These are phyloP conservation scores for Macrostomum lignano DNA, from an alignment of 1,140 invertebrate species.

Conservation along the genomic window DNA sequence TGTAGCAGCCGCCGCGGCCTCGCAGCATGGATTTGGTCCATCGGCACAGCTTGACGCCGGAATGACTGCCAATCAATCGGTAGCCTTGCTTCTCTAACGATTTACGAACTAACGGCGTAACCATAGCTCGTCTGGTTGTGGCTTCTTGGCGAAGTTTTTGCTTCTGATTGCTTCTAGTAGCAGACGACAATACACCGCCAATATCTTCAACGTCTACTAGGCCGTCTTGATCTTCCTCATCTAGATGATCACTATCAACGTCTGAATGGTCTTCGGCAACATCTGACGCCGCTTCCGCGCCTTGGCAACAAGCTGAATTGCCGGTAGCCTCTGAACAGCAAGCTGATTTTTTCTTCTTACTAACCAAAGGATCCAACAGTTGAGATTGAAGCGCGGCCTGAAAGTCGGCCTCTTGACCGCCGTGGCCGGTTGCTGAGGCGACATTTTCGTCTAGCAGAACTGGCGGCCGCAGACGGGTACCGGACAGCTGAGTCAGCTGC, in stretches of 20 bases:
- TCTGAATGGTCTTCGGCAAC: neutral
- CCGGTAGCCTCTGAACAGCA: neutral
- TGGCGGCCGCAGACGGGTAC: no score
- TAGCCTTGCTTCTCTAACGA: constrained; percentile 38
- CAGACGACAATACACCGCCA: constrained; percentile 27
- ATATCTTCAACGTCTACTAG: constrained; percentile 34
- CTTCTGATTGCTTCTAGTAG: no score
- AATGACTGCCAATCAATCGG: constrained; percentile 35
- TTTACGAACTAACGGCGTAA: constrained; percentile 32
- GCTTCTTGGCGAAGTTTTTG: constrained; percentile 1
- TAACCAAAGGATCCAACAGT: no score
- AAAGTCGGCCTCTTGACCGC: no score
- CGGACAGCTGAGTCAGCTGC: no score
- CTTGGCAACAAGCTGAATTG: constrained; percentile 1
- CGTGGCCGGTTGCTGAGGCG: no score
- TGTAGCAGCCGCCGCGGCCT: no score
- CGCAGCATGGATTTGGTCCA: constrained; percentile 40
- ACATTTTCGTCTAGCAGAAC: no score
- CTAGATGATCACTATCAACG: constrained; percentile 9
- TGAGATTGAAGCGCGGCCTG: no score
- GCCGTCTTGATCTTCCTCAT: no score
- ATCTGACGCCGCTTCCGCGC: neutral
- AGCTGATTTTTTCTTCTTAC: constrained; percentile 5
- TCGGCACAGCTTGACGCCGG: constrained; percentile 37
- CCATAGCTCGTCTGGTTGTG: constrained; percentile 31